phyloP scores from a whole-genome alignment of 2,888 invertebrate species.

The Nineta flava region DNA sequence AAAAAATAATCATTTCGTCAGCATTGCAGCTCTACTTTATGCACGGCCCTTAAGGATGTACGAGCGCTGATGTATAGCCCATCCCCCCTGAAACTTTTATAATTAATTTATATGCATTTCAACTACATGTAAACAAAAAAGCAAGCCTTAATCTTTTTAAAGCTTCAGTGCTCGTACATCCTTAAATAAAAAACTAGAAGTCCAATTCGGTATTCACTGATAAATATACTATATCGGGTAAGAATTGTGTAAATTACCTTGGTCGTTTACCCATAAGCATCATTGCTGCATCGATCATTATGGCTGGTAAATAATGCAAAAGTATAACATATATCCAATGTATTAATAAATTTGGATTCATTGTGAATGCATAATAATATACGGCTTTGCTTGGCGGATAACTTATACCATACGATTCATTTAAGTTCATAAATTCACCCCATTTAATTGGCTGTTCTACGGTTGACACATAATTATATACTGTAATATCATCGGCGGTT shows the following conservation, averaged over 20 bases:
- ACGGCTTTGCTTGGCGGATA: slow-evolving; percentile 47
- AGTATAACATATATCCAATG: slow-evolving; percentile 45
- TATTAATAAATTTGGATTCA: slow-evolving; percentile 39
- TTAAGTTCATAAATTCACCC: slow-evolving; percentile 45
- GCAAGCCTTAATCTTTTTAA: too few species aligned
- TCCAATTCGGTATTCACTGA: too few species aligned
- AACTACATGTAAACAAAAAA: too few species aligned
- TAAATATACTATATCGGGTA: too few species aligned
- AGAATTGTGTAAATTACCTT: slow-evolving; percentile 29
- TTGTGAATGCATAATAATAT: slow-evolving; percentile 51
- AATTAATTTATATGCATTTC: too few species aligned
- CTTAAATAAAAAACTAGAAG: too few species aligned
- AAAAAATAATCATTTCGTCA: too few species aligned
- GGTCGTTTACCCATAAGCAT: slow-evolving; percentile 39
- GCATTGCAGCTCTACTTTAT: too few species aligned
- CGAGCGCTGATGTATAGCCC: too few species aligned
- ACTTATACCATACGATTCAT: slow-evolving; percentile 35
- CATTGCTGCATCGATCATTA: slow-evolving; percentile 38
- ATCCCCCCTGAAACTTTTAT: too few species aligned
- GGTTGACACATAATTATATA: slow-evolving; percentile 81
- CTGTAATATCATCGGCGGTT: slow-evolving; percentile 33
- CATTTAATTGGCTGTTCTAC: slow-evolving; percentile 69
- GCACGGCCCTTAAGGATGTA: too few species aligned
- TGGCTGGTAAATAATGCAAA: slow-evolving; percentile 47
- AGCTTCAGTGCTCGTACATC: too few species aligned